A percentile compares a stretch with the other conserved stretches of the same genome.
phyloP scores from a whole-genome alignment of 2,113 vertebrate species.

The Brachypodius melanocephalos region DNA sequence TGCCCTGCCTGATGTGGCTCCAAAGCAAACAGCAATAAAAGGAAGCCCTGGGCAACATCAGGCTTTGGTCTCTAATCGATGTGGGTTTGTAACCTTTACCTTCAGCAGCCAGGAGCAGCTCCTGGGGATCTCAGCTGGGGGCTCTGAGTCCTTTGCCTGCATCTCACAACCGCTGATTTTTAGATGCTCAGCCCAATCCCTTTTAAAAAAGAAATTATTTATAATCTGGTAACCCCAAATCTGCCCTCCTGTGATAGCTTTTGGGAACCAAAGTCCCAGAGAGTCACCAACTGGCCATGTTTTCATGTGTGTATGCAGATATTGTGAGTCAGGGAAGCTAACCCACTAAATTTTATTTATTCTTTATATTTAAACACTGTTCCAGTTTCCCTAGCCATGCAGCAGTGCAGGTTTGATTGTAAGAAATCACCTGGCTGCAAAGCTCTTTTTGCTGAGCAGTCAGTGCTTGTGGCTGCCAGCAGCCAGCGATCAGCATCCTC shows the following conservation, averaged over 20 bases:
- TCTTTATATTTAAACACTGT: neutral
- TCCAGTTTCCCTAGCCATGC: neutral
- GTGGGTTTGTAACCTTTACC: constrained; percentile 46
- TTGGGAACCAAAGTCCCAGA: neutral
- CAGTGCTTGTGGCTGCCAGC: neutral
- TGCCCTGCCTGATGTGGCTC: neutral
- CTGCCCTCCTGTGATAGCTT: neutral
- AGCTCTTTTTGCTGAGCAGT: neutral
- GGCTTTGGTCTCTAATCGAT: constrained; percentile 13
- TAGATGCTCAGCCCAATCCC: neutral
- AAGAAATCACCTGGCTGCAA: neutral
- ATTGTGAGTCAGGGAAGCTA: neutral
- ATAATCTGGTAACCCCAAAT: neutral
- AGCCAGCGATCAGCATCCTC: neutral
- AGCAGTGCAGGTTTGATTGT: neutral
- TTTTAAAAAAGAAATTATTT: neutral
- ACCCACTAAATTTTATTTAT: neutral
- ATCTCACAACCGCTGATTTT: neutral
- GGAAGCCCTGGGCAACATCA: neutral
- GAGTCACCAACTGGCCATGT: neutral
- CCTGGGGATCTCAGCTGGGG: neutral
- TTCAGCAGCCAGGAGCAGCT: neutral
- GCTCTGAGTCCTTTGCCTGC: neutral
- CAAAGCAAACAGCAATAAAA: constrained; percentile 37
- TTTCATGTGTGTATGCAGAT: neutral